These are phyloP conservation scores for Drosophila fungiperda DNA, from an alignment of 2,888 invertebrate genomes.

Conservation along the genomic window DNA sequence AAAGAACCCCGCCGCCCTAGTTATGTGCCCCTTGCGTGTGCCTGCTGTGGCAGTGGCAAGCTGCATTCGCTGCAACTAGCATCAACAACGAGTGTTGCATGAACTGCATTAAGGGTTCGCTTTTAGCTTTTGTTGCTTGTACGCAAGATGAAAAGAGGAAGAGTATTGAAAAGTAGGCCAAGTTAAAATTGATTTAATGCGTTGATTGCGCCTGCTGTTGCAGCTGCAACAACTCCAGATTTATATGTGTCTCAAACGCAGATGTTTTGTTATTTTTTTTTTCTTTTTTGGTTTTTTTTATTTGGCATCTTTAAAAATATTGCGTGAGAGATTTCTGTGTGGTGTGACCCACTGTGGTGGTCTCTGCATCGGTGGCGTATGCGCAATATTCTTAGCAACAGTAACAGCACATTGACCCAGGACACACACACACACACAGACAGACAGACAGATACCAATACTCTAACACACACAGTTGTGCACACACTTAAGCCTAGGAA, in stretches of 20 bases:
- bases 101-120: constrained; percentile 60
- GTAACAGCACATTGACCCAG: constrained; percentile 72
- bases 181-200: constrained; percentile 83
- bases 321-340: constrained; percentile 31
- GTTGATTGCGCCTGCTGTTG: constrained; percentile 61
- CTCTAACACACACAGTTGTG: constrained; percentile 4
- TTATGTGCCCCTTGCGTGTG: background rate
- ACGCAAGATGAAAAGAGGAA: constrained; percentile 1
- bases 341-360: constrained; percentile 13
- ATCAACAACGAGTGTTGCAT: constrained; percentile 17
- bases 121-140: constrained; percentile 21
- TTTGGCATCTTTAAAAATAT: constrained; percentile 36
- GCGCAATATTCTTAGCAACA: constrained; percentile 35
- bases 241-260: constrained; percentile 56
- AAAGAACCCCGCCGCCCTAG: background rate
- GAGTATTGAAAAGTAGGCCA: constrained; percentile 76
- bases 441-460: constrained; percentile 9
- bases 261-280: constrained; percentile 50
- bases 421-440: constrained; percentile 17
- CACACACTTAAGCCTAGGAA: constrained; percentile 18
- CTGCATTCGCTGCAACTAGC: constrained; percentile 43
- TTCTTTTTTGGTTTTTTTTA: background rate
- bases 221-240: constrained; percentile 59
- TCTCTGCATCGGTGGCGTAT: constrained; percentile 52
- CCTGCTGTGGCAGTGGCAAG: constrained; percentile 56